Percentiles rank a stretch among this genome's conserved stretches.
Evolutionary conservation across 2,113 vertebrate species (phyloP).

Genomic region (Genyomyrus donnyi): DNA sequence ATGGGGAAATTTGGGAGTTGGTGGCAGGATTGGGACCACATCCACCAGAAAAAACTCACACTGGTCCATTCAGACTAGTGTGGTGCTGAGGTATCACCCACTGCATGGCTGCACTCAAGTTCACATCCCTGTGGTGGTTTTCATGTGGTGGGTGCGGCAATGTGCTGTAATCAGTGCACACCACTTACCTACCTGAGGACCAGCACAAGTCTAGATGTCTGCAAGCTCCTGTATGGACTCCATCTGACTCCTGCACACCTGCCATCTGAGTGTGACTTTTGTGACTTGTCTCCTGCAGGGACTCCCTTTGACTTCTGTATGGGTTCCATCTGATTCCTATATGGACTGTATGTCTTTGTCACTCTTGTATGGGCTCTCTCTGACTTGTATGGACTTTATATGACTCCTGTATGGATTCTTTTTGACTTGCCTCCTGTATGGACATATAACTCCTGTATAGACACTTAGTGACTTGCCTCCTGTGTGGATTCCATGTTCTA

Average conservation of each 20-base stretch:
- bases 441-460: background rate
- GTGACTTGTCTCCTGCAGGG: background rate
- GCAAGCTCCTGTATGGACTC: background rate
- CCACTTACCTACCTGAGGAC: background rate
- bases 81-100: no score
- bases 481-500: background rate
- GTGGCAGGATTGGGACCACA: no score
- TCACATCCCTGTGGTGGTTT: no score
- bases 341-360: background rate
- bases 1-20: no score
- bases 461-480: background rate
- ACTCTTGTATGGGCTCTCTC: background rate
- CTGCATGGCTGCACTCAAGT: no score
- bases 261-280: background rate
- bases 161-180: no score
- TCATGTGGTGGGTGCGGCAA: no score
- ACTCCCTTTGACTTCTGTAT: background rate
- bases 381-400: background rate
- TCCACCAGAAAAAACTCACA: no score
- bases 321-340: background rate
- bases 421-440: background rate
- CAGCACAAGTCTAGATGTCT: background rate
- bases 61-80: no score
- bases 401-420: background rate
- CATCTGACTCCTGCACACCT: background rate